phyloP scores from a whole-genome alignment of 1,140 invertebrate genomes.

The Ridgeia piscesae region DNA sequence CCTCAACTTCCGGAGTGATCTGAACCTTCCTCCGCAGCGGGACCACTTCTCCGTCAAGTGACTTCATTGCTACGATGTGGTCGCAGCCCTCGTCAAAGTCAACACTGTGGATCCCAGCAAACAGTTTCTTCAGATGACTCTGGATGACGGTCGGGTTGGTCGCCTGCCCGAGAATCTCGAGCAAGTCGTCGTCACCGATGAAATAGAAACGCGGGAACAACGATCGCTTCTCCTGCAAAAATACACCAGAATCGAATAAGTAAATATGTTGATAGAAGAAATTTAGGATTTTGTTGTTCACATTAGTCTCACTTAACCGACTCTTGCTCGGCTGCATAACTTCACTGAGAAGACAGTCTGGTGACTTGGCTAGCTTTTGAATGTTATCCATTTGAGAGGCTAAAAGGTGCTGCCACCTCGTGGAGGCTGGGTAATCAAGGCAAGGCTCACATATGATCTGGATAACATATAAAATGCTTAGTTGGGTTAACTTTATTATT shows the following conservation, averaged over 20 bases:
- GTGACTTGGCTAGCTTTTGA: too few relatives aligned
- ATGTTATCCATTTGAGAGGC: too few relatives aligned
- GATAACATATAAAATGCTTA: too few relatives aligned
- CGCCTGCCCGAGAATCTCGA: conserved; percentile 86
- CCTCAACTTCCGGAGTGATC: conserved; percentile 80
- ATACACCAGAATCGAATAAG: neutral
- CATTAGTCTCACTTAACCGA: too few relatives aligned
- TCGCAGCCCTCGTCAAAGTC: conserved; percentile 67
- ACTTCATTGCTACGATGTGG: conserved; percentile 76
- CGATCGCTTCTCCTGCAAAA: conserved; percentile 82
- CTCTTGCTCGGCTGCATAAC: too few relatives aligned
- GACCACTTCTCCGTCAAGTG: conserved; percentile 83
- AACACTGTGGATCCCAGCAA: conserved; percentile 75
- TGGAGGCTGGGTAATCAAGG: too few relatives aligned
- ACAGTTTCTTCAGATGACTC: conserved; percentile 91
- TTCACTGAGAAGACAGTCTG: too few relatives aligned
- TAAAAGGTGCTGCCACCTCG: too few relatives aligned
- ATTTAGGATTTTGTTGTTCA: too few relatives aligned
- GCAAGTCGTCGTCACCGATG: conserved; percentile 91
- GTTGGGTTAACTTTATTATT: too few relatives aligned
- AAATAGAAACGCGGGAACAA: conserved; percentile 95
- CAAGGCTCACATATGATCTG: too few relatives aligned
- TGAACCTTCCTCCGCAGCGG: conserved; percentile 73
- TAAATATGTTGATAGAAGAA: too few relatives aligned
- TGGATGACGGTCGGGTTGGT: conserved; percentile 86